Evolutionary conservation across 2,797 vertebrate genomes (phyloP), one percentile per base, ranked within the genome.

Genomic region (Pteropus rufus): DNA sequence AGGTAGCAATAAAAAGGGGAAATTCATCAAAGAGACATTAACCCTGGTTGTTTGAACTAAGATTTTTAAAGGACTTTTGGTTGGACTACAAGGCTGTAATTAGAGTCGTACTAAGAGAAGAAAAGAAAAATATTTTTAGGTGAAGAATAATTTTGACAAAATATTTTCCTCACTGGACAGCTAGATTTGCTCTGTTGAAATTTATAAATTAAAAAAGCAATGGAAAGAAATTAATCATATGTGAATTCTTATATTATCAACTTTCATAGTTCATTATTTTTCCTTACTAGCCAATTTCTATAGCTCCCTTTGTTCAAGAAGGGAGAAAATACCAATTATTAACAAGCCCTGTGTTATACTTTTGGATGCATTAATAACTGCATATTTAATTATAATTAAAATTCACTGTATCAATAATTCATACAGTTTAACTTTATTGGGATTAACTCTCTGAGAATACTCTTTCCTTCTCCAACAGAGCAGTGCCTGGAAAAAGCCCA

Each of bases 71-170:
- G 62, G 93, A 89, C 8, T 58, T 88, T 70, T 83, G 26, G 4
- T 56, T 89, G 18, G 36, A 52, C 1, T 44, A 6, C 23, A 49
- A 31, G 9, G 24, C n/a, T 79, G 1, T 86, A 19, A 6, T 31
- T 64, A 67, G 24, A 58, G 24, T 36, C 31, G 12, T 34, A 67
- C 10, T 77, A 26, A 58, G 39, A 85, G 84, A 75, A 34, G 5
- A 75, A n/a, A 67, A 12, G 16, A 46, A 93, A 79, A 89, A 70
- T 69, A 72, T 16, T 85, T 44, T 67, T 44, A 88, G n/a, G 31
- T 64, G 31, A 89, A 64, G 14, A 94, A 36, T 69, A 82, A 65
- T 77, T 85, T 90, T 60, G n/a, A 8, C 23, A 91, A 97, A 93
- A 69, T 91, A 14, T 29, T 80, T 91, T 77, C 29, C 62, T 88